Evolutionary conservation across 2,888 invertebrate species (phyloP).

Genomic region (Euzetes globulus): DNA sequence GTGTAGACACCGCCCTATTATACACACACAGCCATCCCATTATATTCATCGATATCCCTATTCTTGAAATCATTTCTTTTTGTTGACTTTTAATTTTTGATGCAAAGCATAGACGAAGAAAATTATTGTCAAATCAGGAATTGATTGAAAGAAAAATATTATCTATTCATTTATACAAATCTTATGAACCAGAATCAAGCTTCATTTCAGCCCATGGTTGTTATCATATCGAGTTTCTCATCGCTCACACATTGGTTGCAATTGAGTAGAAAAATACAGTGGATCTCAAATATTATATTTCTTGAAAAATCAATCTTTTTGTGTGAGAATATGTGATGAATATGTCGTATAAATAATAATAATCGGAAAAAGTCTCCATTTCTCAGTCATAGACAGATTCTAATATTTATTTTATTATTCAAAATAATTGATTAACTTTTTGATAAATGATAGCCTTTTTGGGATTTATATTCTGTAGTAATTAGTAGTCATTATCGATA

Average conservation of each 20-base stretch:
- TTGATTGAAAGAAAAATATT: background rate
- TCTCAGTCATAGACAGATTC: background rate
- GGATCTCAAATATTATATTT: background rate
- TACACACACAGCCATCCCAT: background rate
- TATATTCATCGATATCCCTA: background rate
- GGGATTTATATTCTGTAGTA: background rate
- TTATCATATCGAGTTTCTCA: constrained; percentile 9
- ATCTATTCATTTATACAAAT: background rate
- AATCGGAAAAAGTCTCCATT: background rate
- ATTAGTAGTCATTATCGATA: background rate
- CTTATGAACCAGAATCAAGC: background rate
- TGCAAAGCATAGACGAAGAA: background rate
- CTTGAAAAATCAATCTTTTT: too few relatives aligned
- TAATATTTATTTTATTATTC: background rate
- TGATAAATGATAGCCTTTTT: background rate
- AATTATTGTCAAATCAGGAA: background rate
- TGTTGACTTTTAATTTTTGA: constrained; percentile 27
- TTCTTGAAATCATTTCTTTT: background rate
- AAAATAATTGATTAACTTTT: background rate
- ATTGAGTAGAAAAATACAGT: background rate
- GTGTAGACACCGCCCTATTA: background rate
- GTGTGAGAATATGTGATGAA: too few relatives aligned
- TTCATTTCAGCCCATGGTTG: background rate
- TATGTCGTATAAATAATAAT: background rate
- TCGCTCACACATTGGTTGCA: background rate